Percentiles rank a stretch among this genome's conserved stretches.
phyloP scores from a whole-genome alignment of 2,113 vertebrate species.

The Lucifuga dentata region DNA sequence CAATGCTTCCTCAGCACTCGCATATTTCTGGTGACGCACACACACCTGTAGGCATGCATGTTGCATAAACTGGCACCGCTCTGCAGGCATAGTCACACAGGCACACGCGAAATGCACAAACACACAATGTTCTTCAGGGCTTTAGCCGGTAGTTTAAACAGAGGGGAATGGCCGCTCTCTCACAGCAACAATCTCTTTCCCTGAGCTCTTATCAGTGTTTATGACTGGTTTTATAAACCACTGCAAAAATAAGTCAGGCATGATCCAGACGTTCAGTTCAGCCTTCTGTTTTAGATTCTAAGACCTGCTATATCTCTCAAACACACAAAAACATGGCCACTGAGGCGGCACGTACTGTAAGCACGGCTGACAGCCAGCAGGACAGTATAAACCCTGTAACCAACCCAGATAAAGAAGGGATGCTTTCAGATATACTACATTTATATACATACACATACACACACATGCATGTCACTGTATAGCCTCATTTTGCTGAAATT shows the following conservation, averaged over 20 bases:
- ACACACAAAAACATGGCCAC: slow-evolving; percentile 50
- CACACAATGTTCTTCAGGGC: slow-evolving; percentile 22
- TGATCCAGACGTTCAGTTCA: slow-evolving; percentile 38
- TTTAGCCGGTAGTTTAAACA: slow-evolving; percentile 48
- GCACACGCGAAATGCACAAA: slow-evolving; percentile 8
- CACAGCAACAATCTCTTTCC: slow-evolving; percentile 36
- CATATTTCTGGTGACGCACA: neutral
- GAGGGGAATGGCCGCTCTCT: slow-evolving; percentile 40
- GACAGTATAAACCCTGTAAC: slow-evolving; percentile 36
- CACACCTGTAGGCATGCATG: neutral
- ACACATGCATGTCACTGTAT: no score
- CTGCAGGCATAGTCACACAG: neutral
- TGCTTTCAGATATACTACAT: neutral
- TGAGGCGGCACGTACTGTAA: slow-evolving; percentile 49
- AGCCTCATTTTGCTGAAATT: no score
- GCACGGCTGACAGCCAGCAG: slow-evolving; percentile 40
- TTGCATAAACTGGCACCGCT: neutral
- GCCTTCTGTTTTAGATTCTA: slow-evolving; percentile 51
- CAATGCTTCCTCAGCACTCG: slow-evolving; percentile 18
- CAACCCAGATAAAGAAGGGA: slow-evolving; percentile 22
- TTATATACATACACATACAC: neutral
- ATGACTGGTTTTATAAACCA: slow-evolving; percentile 75
- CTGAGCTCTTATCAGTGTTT: slow-evolving; percentile 76
- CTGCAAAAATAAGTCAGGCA: slow-evolving; percentile 53
- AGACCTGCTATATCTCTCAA: slow-evolving; percentile 54